Conservation (phyloP, 1,140 invertebrate species). For the Octopus sinensis region DNA sequence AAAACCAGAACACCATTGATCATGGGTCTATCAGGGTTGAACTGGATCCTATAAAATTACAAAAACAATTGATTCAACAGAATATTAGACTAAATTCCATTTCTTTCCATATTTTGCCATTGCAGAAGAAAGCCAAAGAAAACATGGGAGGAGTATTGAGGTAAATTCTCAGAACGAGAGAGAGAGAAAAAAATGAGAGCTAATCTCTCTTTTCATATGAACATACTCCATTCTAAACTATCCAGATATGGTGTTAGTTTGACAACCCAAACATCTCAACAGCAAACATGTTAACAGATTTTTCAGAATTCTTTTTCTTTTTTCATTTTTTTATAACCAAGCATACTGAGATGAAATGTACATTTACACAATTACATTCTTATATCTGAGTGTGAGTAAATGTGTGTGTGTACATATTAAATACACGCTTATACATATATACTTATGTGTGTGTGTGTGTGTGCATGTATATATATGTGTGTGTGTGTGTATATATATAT, state of each 20-base stretch:
- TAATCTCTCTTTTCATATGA: neutral
- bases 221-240: neutral
- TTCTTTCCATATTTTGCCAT: too few relatives aligned
- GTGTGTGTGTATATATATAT: neutral
- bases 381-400: constrained; percentile 6
- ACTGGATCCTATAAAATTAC: too few relatives aligned
- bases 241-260: neutral
- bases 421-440: neutral
- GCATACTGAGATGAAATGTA: neutral
- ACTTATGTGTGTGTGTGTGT: neutral
- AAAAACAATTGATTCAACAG: too few relatives aligned
- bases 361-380: constrained; percentile 12
- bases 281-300: neutral
- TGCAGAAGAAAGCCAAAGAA: too few relatives aligned
- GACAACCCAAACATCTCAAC: neutral
- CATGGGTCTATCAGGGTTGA: too few relatives aligned
- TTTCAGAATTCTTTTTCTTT: too few relatives aligned
- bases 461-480: neutral
- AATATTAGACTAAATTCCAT: too few relatives aligned
- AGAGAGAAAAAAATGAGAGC: too few relatives aligned
- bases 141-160: too few relatives aligned
- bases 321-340: too few relatives aligned
- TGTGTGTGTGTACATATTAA: neutral
- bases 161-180: too few relatives aligned
- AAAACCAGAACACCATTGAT: too few relatives aligned